Evolutionary conservation across 2,113 vertebrate species (phyloP), one percentile per base, ranked within the genome.

Genomic region (Oncorhynchus keta): DNA sequence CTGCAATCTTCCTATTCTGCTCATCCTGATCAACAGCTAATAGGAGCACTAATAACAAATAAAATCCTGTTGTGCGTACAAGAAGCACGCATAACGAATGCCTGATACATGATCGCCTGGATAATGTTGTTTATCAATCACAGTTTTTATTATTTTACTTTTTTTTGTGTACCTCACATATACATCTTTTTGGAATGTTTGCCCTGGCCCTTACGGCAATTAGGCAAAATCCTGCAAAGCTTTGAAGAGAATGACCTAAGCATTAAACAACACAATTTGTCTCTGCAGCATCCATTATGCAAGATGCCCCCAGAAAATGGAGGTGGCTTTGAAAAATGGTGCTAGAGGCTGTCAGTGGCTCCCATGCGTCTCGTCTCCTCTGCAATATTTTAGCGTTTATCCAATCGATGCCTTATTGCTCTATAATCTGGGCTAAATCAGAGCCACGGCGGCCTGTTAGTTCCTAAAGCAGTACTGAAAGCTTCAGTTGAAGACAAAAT

Each of bases 361-460:
- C 75, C 77, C 68, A 74, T 4, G 0, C 0, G 1, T 84, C 70
- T 32, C 68, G 78, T 68, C 49, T 74, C 77, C 74, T 3, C 26
- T 16, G 51, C 61, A 69, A 39, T 83, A 84, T 73, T 61, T 85
- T 85, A 84, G 84, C 68, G 82, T 87, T 82, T 70, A 80, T 65
- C 2, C 57, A 78, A 79, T 87, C 82, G 69, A 57, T 74, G 83
- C 18, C 79, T 85, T 81, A 85, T 68, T 78, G 76, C 71, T 79
- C 82, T 84, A 87, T 84, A 85, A 66, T 86, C 80, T 87, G 73
- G 79, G 77, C 74, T 0, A 26, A 72, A 76, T 81, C 74, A 67
- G 78, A 79, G 74, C 32, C 22, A 22, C 48, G 45, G 79, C 62
- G 69, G 83, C 79, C 80, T 5, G 22, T n/a, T 83, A 2, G 28